Base-by-base conservation (phyloP, 2,113 vertebrate species). In the Podilymbus podiceps region DNA sequence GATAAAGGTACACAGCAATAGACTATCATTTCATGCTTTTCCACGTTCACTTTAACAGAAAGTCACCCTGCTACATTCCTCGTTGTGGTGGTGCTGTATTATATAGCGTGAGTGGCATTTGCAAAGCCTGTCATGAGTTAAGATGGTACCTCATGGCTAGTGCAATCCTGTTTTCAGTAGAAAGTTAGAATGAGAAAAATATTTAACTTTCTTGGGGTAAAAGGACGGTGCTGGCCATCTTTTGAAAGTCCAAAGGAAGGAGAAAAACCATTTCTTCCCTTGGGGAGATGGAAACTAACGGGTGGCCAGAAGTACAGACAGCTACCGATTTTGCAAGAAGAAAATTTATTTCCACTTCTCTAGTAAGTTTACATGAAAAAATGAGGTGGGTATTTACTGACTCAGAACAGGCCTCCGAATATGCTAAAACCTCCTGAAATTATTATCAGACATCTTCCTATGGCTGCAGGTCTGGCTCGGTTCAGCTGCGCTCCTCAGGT, bases 41-140 rank as follows among this genome's bases (percentile, higher is more conserved):
- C 94, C 95, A 90, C 87, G 47, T 87, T 92, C 2, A 6, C 86
- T 92, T 73, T 3, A 95, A 20, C 89, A 94, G 90, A 95, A 96
- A 97, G 95, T 95, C 92, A 95, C 90, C 74, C 95, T 73, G 86
- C 97, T 62, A 5, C 96, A 96, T 97, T 97, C 96, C 97, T 97
- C 20, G 0, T n/a, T 81, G 92, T 93, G 96, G 95, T 87, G 92
- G 94, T 95, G 95, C 90, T 87, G 62, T 46, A 71, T 94, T 93
- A 85, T 90, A 75, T 2, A 96, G 96, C 3, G 0, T 0, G 1
- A 97, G 88, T 75, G 86, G 94, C 89, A 91, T 94, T 89, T 3
- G 1, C 44, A n/a, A 31, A 92, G 84, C 66, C 95, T 90, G 66
- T 87, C 92, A 60, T 44, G 73, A 89, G 49, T 44, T 85, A 62